phyloP scores from a whole-genome alignment of 2,797 vertebrate species.

The Pseudopleuronectes americanus region DNA sequence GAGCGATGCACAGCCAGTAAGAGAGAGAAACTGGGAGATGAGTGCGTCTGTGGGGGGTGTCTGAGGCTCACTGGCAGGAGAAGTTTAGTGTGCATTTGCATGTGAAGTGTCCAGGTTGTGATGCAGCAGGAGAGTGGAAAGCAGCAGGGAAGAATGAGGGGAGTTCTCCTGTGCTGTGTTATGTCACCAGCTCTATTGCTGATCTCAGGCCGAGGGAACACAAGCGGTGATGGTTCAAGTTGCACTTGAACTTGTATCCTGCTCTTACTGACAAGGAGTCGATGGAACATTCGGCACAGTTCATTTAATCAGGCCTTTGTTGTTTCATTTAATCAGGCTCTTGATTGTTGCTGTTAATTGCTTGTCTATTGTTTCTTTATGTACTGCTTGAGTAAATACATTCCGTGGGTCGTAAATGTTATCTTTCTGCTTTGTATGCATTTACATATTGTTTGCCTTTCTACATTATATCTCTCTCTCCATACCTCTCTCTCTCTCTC shows the following conservation, averaged over 20 bases:
- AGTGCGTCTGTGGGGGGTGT: slow-evolving; percentile 52
- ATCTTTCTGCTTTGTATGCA: slow-evolving; percentile 74
- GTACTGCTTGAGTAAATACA: slow-evolving; percentile 66
- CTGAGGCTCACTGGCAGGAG: slow-evolving; percentile 55
- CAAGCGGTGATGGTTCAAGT: slow-evolving; percentile 21
- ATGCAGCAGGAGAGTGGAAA: slow-evolving; percentile 52
- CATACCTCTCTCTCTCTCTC: slow-evolving; percentile 49
- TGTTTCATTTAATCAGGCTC: slow-evolving; percentile 65
- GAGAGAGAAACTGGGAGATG: slow-evolving; percentile 39
- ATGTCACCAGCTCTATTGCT: slow-evolving; percentile 57
- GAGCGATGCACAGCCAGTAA: slow-evolving; percentile 50
- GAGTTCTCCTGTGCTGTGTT: slow-evolving; percentile 49
- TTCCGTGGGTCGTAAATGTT: slow-evolving; percentile 66
- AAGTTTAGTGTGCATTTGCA: slow-evolving; percentile 67
- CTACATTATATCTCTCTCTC: slow-evolving; percentile 55
- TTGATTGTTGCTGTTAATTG: slow-evolving; percentile 70
- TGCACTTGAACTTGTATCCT: slow-evolving; percentile 35
- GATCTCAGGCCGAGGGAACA: slow-evolving; percentile 29
- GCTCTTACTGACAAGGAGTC: slow-evolving; percentile 25
- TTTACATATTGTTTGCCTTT: slow-evolving; percentile 77
- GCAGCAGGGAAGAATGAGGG: slow-evolving; percentile 29
- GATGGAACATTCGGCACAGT: slow-evolving; percentile 42
- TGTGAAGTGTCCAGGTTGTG: slow-evolving; percentile 67
- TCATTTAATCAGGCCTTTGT: slow-evolving; percentile 64
- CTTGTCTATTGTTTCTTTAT: slow-evolving; percentile 63